A percentile compares a stretch with the other conserved stretches of the same genome.
phyloP scores from a whole-genome alignment of 2,888 invertebrate species.

The Augiades crinisus region DNA sequence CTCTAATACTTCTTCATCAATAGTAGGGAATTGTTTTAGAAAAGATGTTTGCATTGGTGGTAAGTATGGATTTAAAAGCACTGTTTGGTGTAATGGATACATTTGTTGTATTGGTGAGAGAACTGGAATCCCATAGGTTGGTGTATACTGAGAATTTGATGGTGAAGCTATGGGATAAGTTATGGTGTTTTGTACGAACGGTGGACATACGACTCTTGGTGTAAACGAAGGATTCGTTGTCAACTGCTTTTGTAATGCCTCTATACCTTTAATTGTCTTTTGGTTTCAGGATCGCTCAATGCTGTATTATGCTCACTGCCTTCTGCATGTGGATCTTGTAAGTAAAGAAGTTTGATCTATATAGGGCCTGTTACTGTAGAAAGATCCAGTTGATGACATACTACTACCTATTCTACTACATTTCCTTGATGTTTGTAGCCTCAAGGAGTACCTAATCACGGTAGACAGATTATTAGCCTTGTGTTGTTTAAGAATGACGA shows the following conservation, averaged over 20 bases:
- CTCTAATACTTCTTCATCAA: conserved; percentile 60
- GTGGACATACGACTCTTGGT: conserved; percentile 71
- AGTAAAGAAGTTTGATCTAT: conserved; percentile 30
- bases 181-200: conserved; percentile 64
- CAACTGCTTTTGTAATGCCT: conserved; percentile 68
- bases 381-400: too few species aligned
- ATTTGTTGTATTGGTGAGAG: conserved; percentile 71
- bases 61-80: conserved; percentile 65
- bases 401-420: too few species aligned
- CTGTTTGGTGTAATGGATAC: conserved; percentile 71
- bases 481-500: too few species aligned
- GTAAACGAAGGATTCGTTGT: conserved; percentile 75
- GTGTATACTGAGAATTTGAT: conserved; percentile 48
- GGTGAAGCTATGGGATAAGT: conserved; percentile 50
- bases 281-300: conserved; percentile 54
- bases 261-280: conserved; percentile 61
- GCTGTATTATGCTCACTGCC: conserved; percentile 48
- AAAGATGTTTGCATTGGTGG: conserved; percentile 68
- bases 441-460: too few species aligned
- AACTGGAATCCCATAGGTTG: conserved; percentile 60
- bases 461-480: too few species aligned
- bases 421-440: too few species aligned
- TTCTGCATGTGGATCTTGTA: conserved; percentile 58
- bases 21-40: conserved; percentile 66
- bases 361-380: too few species aligned